Evolutionary conservation across 2,797 vertebrate species (phyloP), one percentile per base, ranked within the genome.

Genomic region (Aldrovandia affinis): DNA sequence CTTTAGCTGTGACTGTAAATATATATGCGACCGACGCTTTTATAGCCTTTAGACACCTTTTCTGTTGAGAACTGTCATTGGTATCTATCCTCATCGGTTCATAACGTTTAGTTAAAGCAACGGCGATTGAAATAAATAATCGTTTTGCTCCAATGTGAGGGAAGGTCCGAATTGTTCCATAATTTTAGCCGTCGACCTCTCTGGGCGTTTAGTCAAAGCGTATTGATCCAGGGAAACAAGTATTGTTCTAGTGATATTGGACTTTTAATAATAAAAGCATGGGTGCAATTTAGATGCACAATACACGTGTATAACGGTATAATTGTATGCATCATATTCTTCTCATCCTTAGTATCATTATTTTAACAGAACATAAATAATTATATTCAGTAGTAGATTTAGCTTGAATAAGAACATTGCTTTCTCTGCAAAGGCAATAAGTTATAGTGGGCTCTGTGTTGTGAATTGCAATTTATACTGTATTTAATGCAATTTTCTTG

Each of bases 71-170:
- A 28, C 18, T 14, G 55, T 33, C 78, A 78, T 30, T 47, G 22
- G 25, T 33, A 50, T 80, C 44, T 52, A 14, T 80, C 50, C 47
- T 33, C 47, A 55, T 80, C 39, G 44, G 42, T 44, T 77, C 73
- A 47, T 39, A n/a, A 42, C 42, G 73, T 77, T 47, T 77, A 42
- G 42, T 77, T 22, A 77, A 77, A 77, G 42, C 73, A 77, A 47
- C 20, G 42, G 42, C 39, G 14, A 77, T 44, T 44, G 20, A 77
- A 75, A 75, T 18, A 75, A 77, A 77, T 44, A 77, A 77, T 42
- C 20, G 42, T 77, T 47, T 77, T 63, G 59, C 59, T 63, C n/a
- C 22, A 63, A 25, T n/a, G 42, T 18, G 73, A 47, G 65, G 65
- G 8, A 70, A n/a, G 39, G 73, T 22, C 20, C 18, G 8, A 3